Conservation (phyloP, 2,113 vertebrate species). For the Corythaixoides concolor region DNA sequence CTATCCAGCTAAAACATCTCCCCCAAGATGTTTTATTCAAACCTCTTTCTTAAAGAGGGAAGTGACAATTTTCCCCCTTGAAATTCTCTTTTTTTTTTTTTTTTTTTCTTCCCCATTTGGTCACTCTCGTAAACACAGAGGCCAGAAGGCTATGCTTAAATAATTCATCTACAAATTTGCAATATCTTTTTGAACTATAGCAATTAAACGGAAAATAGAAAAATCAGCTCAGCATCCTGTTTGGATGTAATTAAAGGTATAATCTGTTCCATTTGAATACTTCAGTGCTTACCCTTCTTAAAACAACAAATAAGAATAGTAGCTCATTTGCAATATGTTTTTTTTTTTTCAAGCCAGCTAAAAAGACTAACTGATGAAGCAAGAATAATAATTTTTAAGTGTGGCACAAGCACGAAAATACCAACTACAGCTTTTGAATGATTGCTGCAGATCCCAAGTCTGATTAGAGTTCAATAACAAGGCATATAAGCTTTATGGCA, state of each 20-base stretch:
- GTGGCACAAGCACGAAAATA: constrained; percentile 41
- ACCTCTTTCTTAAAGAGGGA: not conserved
- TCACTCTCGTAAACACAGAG: constrained; percentile 58
- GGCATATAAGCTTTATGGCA: not conserved
- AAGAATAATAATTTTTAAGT: constrained; percentile 66
- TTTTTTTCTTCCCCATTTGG: not conserved
- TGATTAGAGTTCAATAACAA: not conserved
- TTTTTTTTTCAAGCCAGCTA: constrained; percentile 60
- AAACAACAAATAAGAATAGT: constrained; percentile 78
- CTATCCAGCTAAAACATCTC: not conserved
- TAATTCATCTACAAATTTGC: constrained; percentile 75
- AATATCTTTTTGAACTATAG: constrained; percentile 74
- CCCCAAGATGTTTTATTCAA: not conserved
- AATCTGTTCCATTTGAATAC: constrained; percentile 79
- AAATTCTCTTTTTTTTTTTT: not conserved
- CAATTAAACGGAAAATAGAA: constrained; percentile 78
- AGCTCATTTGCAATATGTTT: constrained; percentile 62
- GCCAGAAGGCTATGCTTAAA: constrained; percentile 67
- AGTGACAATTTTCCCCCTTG: constrained; percentile 7
- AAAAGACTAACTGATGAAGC: constrained; percentile 68
- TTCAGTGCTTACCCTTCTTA: constrained; percentile 71
- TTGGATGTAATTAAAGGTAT: constrained; percentile 81
- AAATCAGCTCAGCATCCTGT: constrained; percentile 76
- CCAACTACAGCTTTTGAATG: not conserved
- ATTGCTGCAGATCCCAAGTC: constrained; percentile 16